Base-by-base conservation (phyloP, 2,888 invertebrate species). In the Drosophila koepferae region DNA sequence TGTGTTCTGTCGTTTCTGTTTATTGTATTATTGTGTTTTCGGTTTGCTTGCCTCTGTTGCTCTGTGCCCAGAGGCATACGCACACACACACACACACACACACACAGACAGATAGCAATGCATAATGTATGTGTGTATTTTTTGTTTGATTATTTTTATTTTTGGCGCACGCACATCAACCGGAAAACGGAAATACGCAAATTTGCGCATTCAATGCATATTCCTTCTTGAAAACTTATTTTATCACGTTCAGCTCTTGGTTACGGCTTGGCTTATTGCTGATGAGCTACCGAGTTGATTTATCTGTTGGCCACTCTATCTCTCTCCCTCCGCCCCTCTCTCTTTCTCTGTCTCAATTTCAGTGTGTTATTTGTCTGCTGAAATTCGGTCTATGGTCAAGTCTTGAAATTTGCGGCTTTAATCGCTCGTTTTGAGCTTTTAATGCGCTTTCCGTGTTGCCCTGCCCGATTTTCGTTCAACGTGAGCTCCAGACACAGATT, bases 171-270 rank as follows among this genome's bases (percentile, higher is more conserved):
- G 72, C 63, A 77, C 63, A 72, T 65, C 69, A 65, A 63, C 60
- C 74, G 82, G 77, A 74, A 74, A 75, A 53, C 69, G 81, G 80
- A 82, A 82, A 80, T 70, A 82, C 80, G 72, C 80, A 82, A 82
- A 82, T 82, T 80, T 80, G 65, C 55, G 75, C 79, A 71, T 79
- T 63, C 54, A 61, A 73, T 67, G 69, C 69, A 41, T 59, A 51
- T 59, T 69, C 31, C 46, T 23, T 23, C 51, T 34, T n/a, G 34
- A 12, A 18, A 55, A 41, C 44, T 55, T 66, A 20, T 63, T 75
- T 72, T 44, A 63, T 63, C 69, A 81, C 74, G 79, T 72, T 61
- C 65, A 16, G 43, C 49, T 40, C 49, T 72, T 59, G 68, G 68
- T 56, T 38, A 60, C 38, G 40, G 36, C 60, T 63, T 70, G 79